Conservation (phyloP, 2,888 invertebrate genomes). For the Drosophila neonasuta region DNA sequence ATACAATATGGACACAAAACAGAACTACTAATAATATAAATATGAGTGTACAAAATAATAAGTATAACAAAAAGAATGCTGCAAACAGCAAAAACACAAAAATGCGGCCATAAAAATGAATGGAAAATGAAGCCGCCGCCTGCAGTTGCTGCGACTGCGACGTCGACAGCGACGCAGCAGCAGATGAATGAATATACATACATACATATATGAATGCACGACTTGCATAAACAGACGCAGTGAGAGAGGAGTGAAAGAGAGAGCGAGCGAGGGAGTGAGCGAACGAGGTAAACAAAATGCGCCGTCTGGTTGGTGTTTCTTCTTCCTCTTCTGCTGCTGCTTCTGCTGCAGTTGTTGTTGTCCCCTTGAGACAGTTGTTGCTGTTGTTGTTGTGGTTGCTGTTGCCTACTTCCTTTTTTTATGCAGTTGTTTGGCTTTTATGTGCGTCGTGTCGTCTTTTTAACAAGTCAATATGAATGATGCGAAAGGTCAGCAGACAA, state of each 20-base stretch:
- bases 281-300: constrained; percentile 30
- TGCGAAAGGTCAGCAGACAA: constrained; percentile 74
- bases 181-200: constrained; percentile 64
- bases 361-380: constrained; percentile 65
- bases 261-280: constrained; percentile 29
- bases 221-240: constrained; percentile 59
- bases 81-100: constrained; percentile 53
- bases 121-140: constrained; percentile 55
- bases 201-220: constrained; percentile 51
- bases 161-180: constrained; percentile 22
- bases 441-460: constrained; percentile 58
- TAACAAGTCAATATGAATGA: constrained; percentile 75
- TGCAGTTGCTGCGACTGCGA: constrained; percentile 13
- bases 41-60: not conserved
- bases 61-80: constrained; percentile 35
- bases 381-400: constrained; percentile 30
- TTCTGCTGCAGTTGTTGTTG: constrained; percentile 21
- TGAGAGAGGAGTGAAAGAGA: constrained; percentile 14
- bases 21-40: not conserved
- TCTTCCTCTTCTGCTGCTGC: constrained; percentile 15
- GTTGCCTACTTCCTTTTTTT: constrained; percentile 46
- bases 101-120: constrained; percentile 68
- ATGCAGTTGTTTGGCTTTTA: constrained; percentile 47
- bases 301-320: constrained; percentile 33
- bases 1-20: constrained; percentile 8